Base-by-base conservation (phyloP, 1,140 invertebrate species). In the Meloidogyne exigua region DNA sequence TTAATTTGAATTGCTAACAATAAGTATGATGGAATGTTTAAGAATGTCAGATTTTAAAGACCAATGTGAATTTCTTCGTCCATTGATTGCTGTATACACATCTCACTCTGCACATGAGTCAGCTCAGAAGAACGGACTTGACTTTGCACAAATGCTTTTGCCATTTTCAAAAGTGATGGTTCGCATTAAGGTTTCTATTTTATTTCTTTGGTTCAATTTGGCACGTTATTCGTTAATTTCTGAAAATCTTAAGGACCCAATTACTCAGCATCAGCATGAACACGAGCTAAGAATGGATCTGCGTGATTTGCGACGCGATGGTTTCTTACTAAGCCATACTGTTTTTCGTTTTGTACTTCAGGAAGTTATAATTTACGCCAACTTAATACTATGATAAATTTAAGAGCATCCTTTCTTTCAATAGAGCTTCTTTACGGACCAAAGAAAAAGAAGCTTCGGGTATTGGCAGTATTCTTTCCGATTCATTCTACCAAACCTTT, bases 271-370 rank as follows among this genome's bases (percentile, higher is more conserved):
- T 75, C 23, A 63, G 42, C 32, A 39, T 67, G 62, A 76, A 15
- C 68, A 57, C 12, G 73, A 73, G 65, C 28, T 82, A 12, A 25
- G 66, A n/a, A 36, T 82, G 5, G 83, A 82, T 65, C 9, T 82
- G 9, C 74, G 81, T 18, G 82, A 82, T 36, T 75, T 82, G 11
- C 21, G 71, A 42, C 71, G 76, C 57, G 75, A 67, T 28, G 72
- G 81, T 18, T 82, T 73, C 28, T 66, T 82, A 13, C 67, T 82
- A 23, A 77, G 79, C 7, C 68, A 84, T 49, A 84, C 81, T 13
- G 81, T 82, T 44, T 67, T 82, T 23, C 81, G 81, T 32, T 75
- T 79, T 28, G 83, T 82, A 15, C 72, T 82, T 28, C 73, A 84
- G 44, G 82, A 82, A 57, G 81, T 81, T 13, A 0, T 18, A 18